Evolutionary conservation across 2,797 vertebrate genomes (phyloP).

Genomic region (Knipowitschia caucasica): DNA sequence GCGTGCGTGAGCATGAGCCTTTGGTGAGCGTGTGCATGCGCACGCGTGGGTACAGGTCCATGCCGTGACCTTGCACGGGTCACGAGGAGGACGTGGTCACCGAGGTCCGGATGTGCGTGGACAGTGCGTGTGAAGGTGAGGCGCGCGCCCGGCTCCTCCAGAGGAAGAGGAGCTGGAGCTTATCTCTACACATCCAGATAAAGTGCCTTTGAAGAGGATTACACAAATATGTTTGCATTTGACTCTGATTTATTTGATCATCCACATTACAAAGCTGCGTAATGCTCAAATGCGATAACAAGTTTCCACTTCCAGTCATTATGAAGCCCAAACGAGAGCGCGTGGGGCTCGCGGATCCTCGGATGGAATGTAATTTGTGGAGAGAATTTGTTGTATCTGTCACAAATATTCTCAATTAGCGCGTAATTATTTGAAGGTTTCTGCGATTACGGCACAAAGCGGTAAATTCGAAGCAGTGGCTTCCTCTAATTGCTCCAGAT

Average conservation of each 20-base stretch:
- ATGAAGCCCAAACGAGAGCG: constrained; percentile 98
- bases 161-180: no score
- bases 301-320: constrained; percentile 97
- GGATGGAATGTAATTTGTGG: constrained; percentile 98
- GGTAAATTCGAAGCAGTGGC: constrained; percentile 98
- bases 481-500: constrained; percentile 99
- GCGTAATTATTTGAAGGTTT: constrained; percentile 99
- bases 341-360: constrained; percentile 89
- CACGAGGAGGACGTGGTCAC: constrained; percentile 27
- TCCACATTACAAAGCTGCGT: constrained; percentile 95
- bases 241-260: constrained; percentile 99
- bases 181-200: no score
- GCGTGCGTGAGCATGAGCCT: no score
- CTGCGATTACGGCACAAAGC: constrained; percentile 98
- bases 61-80: constrained; percentile 49
- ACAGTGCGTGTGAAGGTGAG: constrained; percentile 59
- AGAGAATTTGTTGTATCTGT: constrained; percentile 99
- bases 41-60: neutral
- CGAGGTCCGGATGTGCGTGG: neutral
- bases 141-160: no score
- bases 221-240: constrained; percentile 97
- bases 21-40: constrained; percentile 55
- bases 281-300: constrained; percentile 98
- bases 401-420: constrained; percentile 99
- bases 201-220: constrained; percentile 87